These are phyloP conservation scores for Actinopyga echinites DNA, from an alignment of 53 echinoderm and acorn worm species.

Conservation along the genomic window DNA sequence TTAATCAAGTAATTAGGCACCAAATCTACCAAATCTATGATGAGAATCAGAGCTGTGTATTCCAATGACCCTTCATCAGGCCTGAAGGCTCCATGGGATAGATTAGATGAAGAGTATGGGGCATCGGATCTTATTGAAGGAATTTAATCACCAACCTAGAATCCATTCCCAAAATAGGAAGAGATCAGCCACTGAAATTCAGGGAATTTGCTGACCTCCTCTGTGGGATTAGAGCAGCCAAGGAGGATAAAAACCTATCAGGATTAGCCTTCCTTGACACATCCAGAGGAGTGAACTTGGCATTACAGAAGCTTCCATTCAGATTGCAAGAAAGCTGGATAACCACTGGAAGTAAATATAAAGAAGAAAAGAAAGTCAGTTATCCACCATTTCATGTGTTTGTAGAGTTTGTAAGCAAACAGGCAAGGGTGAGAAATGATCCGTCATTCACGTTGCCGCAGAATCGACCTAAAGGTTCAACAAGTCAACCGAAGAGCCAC, in stretches of 20 bases:
- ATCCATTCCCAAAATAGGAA: not conserved
- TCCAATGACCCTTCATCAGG: constrained; percentile 10
- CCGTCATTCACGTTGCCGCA: constrained; percentile 39
- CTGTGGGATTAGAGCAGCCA: constrained; percentile 22
- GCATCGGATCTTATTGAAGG: constrained; percentile 50
- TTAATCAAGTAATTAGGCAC: constrained; percentile 50
- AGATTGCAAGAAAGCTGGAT: constrained; percentile 54
- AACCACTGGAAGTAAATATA: constrained; percentile 15
- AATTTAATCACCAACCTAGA: constrained; percentile 21
- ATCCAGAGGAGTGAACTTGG: constrained; percentile 43
- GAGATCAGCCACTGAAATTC: not conserved
- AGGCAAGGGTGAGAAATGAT: constrained; percentile 51
- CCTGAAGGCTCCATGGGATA: constrained; percentile 45
- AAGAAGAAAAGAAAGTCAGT: constrained; percentile 37
- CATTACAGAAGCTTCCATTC: constrained; percentile 52
- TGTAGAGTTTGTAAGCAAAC: constrained; percentile 31
- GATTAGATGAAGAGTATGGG: constrained; percentile 52
- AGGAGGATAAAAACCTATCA: constrained; percentile 27
- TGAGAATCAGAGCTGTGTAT: constrained; percentile 43
- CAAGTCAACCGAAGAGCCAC: not conserved
- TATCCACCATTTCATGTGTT: constrained; percentile 58
- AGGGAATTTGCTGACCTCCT: too few species aligned
- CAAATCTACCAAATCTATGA: constrained; percentile 8
- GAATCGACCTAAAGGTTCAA: not conserved
- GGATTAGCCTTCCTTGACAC: constrained; percentile 42